Base-by-base conservation (phyloP, 1,140 invertebrate genomes). In the Aphelenchoides avenae region DNA sequence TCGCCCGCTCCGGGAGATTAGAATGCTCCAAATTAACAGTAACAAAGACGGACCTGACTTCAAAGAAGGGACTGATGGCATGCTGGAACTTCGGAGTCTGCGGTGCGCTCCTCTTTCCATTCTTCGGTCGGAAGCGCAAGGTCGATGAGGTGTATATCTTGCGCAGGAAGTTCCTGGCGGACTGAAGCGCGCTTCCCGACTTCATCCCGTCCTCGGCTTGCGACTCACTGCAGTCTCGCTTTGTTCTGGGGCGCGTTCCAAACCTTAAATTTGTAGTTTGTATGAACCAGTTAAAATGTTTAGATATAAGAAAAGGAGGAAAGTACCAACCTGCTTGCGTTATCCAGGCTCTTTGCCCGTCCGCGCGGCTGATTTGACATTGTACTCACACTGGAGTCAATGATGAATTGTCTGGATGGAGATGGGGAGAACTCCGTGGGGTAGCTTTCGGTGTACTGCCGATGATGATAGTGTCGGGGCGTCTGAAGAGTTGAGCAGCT, bases 311-410 rank as follows among this genome's bases (percentile, higher is more conserved):
- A 6, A 47, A 40, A 46, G 46, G 3, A 37, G 5, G 20, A n/a
- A 9, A 11, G 13, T 42, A 29, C 26, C 27, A 37, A 63, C 61
- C 46, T 69, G 5, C 26, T 42, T 24, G 41, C 51, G 41, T 64
- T 67, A 30, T 64, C 61, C 29, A 67, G 41, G 43, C 61, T 64
- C 36, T 67, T 67, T 11, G 61, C 57, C 26, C 55, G 30, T 31
- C 2, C 9, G 15, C 56, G 20, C n/a, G 22, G 18, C 18, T 18
- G n/a, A n/a, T n/a, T n/a, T n/a, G n/a, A n/a, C n/a, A n/a, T n/a
- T n/a, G n/a, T n/a, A n/a, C n/a, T n/a, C n/a, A n/a, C n/a, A n/a
- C n/a, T n/a, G n/a, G n/a, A n/a, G n/a, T n/a, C n/a, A n/a, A n/a
- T n/a, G n/a, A n/a, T n/a, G n/a, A n/a, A n/a, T n/a, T n/a, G n/a